phyloP scores from a whole-genome alignment of 1,140 invertebrate genomes.

The Brachionus sp. region DNA sequence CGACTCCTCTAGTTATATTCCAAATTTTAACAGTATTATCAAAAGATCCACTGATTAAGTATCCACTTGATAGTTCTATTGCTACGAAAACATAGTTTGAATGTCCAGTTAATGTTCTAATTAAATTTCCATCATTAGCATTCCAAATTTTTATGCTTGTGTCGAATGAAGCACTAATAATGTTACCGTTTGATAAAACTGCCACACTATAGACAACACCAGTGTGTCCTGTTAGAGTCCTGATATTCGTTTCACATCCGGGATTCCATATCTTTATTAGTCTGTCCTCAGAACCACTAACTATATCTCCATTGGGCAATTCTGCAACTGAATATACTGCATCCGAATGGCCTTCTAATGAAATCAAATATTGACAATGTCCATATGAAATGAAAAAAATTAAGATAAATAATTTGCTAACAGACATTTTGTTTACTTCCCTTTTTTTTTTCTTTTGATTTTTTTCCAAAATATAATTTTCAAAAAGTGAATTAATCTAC shows the following conservation, averaged over 20 bases:
- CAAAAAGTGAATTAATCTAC: no score
- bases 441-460: neutral
- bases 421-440: neutral
- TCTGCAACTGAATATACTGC: slow-evolving; percentile 59
- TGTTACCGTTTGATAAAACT: neutral
- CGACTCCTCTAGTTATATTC: neutral
- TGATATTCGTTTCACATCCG: slow-evolving; percentile 63
- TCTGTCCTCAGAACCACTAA: slow-evolving; percentile 62
- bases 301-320: slow-evolving; percentile 60
- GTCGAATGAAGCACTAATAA: neutral
- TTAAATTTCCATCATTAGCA: neutral
- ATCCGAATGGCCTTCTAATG: neutral
- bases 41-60: neutral
- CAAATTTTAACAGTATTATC: slow-evolving; percentile 20
- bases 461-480: neutral
- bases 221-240: slow-evolving; percentile 57
- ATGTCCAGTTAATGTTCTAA: neutral
- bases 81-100: neutral
- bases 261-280: slow-evolving; percentile 65
- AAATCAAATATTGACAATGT: neutral
- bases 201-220: slow-evolving; percentile 52
- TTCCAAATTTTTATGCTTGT: slow-evolving; percentile 3
- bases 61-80: neutral
- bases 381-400: neutral
- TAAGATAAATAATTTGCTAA: neutral